Evolutionary conservation across 2,797 vertebrate genomes (phyloP).

Genomic region (Notamacropus eugenii): DNA sequence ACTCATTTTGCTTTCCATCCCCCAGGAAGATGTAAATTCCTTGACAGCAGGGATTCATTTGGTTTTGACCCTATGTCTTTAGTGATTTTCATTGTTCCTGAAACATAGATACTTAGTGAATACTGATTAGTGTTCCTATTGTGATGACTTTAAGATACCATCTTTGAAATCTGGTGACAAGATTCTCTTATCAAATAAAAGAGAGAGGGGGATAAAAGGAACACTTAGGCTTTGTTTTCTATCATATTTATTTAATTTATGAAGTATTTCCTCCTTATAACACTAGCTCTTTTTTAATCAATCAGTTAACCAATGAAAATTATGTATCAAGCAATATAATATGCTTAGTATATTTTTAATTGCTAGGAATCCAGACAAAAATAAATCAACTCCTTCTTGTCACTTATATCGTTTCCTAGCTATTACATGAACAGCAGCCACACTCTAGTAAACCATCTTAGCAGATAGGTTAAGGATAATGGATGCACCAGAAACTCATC

Average conservation of each 20-base stretch:
- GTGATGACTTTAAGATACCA: neutral
- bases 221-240: neutral
- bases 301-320: neutral
- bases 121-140: neutral
- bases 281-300: neutral
- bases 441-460: neutral
- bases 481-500: accelerated
- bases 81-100: neutral
- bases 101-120: neutral
- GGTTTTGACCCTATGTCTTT: neutral
- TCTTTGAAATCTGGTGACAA: neutral
- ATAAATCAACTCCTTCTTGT: neutral
- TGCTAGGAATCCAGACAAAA: neutral
- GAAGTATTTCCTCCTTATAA: neutral
- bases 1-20: neutral
- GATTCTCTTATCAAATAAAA: neutral
- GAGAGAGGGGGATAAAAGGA: neutral
- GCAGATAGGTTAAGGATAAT: neutral
- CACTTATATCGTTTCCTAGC: neutral
- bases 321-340: neutral
- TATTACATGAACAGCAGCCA: neutral
- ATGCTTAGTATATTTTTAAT: neutral
- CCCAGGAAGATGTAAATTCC: neutral
- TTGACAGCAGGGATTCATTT: neutral
- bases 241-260: neutral